These are phyloP conservation scores for Heterodera filipjevi DNA, from an alignment of 2,888 invertebrate genomes.

Conservation along the genomic window DNA sequence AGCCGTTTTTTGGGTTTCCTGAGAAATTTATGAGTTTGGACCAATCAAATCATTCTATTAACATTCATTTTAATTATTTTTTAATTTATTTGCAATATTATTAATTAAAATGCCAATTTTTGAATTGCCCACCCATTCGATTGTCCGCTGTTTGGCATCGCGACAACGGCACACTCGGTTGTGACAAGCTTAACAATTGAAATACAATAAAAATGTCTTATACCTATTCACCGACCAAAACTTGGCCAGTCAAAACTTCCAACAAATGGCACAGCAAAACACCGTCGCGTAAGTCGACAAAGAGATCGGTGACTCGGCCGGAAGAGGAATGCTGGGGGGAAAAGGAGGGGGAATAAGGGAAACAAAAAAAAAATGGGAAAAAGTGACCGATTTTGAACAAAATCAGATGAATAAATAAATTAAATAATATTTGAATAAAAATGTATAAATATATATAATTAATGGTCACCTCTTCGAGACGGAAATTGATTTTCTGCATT, in stretches of 20 bases:
- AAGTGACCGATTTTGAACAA: no score
- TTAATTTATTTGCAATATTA: no score
- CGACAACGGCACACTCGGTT: neutral
- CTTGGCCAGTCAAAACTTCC: slow-evolving; percentile 65
- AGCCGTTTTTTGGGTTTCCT: neutral
- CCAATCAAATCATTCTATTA: no score
- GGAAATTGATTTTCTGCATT: slow-evolving; percentile 65
- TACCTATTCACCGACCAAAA: slow-evolving; percentile 42
- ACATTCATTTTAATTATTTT: no score
- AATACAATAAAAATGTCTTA: neutral
- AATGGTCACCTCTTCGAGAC: slow-evolving; percentile 61
- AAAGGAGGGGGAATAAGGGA: neutral
- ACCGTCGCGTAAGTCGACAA: slow-evolving; percentile 63
- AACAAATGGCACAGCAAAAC: slow-evolving; percentile 62
- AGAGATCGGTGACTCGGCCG: slow-evolving; percentile 59
- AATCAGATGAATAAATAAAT: no score
- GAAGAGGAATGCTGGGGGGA: slow-evolving; percentile 62
- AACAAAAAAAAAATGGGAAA: neutral
- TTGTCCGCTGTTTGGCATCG: neutral
- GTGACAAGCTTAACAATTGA: neutral
- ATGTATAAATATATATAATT: no score
- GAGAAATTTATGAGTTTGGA: no score
- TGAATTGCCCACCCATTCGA: neutral
- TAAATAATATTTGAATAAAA: no score
- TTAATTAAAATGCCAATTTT: neutral